A percentile compares a stretch with the other conserved stretches of the same genome.
phyloP scores from a whole-genome alignment of 2,888 invertebrate genomes.

The Callyntrura guangdongensis region DNA sequence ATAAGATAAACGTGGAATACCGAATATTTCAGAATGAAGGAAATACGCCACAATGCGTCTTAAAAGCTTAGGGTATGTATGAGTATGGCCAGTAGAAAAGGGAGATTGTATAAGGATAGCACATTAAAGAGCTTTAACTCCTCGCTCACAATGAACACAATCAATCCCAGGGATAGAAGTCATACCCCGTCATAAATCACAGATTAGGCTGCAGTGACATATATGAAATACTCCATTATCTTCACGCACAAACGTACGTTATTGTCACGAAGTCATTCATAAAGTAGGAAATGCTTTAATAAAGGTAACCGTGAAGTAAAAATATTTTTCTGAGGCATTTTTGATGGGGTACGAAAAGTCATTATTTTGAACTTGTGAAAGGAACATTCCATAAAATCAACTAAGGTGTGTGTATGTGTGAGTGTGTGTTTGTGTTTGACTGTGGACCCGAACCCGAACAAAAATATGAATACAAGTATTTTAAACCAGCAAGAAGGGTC shows the following conservation, averaged over 20 bases:
- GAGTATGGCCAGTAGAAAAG: background rate
- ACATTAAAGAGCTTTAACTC: background rate
- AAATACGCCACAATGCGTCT: conserved; percentile 16
- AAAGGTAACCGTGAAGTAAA: conserved; percentile 20
- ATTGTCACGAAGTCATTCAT: conserved; percentile 68
- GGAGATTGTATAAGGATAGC: background rate
- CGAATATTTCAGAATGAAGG: conserved; percentile 1
- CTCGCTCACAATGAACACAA: conserved; percentile 25
- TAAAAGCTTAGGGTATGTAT: conserved; percentile 1
- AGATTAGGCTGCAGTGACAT: conserved; percentile 68
- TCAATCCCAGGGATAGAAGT: conserved; percentile 47
- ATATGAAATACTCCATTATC: conserved; percentile 46
- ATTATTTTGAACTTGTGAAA: conserved; percentile 42
- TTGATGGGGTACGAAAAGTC: conserved; percentile 38
- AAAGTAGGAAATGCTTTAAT: conserved; percentile 36
- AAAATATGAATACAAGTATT: conserved; percentile 20
- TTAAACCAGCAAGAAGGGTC: conserved; percentile 50
- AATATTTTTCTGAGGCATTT: conserved; percentile 25
- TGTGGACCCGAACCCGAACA: conserved; percentile 18
- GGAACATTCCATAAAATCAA: conserved; percentile 54
- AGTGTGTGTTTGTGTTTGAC: conserved; percentile 13
- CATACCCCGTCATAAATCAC: conserved; percentile 71
- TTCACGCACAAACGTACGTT: conserved; percentile 17
- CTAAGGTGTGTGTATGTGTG: conserved; percentile 52
- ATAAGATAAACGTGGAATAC: no score